Conservation (phyloP, 1,140 invertebrate species). For the Theocolax elegans region DNA sequence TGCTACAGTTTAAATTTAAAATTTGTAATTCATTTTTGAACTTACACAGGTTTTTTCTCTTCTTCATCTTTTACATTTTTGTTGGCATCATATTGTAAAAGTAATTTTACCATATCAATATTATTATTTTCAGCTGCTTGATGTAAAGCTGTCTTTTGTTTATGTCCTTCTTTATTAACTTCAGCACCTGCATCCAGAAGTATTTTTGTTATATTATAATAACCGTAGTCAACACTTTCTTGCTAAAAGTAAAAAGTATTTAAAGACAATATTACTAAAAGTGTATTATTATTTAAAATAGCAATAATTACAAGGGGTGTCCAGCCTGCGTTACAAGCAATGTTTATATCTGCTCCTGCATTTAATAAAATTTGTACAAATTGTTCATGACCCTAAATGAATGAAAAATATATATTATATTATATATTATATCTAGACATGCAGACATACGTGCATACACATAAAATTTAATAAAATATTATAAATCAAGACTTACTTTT, state of each 20-base stretch:
- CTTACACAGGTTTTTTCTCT: conserved; percentile 70
- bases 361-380: conserved; percentile 69
- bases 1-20: no score
- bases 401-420: conserved; percentile 31
- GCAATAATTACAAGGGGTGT: conserved; percentile 72
- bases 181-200: conserved; percentile 74
- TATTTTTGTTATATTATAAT: conserved; percentile 70
- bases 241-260: conserved; percentile 65
- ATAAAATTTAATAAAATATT: conserved; percentile 9
- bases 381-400: conserved; percentile 66
- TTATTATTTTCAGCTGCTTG: conserved; percentile 71
- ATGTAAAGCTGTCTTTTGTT: conserved; percentile 78
- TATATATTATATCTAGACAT: no score
- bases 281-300: conserved; percentile 22
- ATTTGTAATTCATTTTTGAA: no score
- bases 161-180: conserved; percentile 73
- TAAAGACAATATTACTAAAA: no score
- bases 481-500: conserved; percentile 48
- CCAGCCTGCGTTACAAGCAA: conserved; percentile 80
- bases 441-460: no score
- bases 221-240: conserved; percentile 75
- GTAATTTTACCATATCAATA: conserved; percentile 68
- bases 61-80: conserved; percentile 66
- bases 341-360: conserved; percentile 76
- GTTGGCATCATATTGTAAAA: conserved; percentile 73